A percentile compares a stretch with the other conserved stretches of the same genome.
These are phyloP conservation scores for Drosophila acutilabella DNA, from an alignment of 2,888 invertebrate species.

Conservation along the genomic window DNA sequence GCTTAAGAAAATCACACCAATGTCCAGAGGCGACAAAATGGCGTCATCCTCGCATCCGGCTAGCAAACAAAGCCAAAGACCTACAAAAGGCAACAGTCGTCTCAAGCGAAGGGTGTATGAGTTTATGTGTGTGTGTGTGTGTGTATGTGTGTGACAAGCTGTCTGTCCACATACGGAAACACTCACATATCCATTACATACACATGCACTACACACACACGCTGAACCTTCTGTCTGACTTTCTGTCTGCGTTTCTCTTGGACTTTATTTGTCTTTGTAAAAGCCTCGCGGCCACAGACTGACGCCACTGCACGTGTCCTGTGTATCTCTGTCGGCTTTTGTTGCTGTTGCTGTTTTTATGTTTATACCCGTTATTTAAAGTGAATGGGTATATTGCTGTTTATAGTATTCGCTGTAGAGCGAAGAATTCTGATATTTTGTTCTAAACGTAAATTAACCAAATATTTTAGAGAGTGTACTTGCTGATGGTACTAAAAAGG, in stretches of 20 bases:
- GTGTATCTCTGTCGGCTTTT: slow-evolving; percentile 29
- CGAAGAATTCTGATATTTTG: too few relatives aligned
- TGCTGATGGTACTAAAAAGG: too few relatives aligned
- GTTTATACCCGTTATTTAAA: neutral
- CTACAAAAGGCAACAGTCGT: slow-evolving; percentile 12
- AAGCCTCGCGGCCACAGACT: slow-evolving; percentile 54
- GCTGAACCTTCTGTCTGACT: slow-evolving; percentile 47
- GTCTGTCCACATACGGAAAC: slow-evolving; percentile 12
- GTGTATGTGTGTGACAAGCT: slow-evolving; percentile 6
- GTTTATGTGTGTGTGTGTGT: neutral
- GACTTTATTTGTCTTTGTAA: slow-evolving; percentile 51
- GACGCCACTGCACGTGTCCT: slow-evolving; percentile 61
- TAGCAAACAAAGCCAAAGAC: slow-evolving; percentile 40
- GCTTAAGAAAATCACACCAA: slow-evolving; percentile 28
- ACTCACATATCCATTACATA: neutral
- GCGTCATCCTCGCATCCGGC: slow-evolving; percentile 46
- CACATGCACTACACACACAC: slow-evolving; percentile 6
- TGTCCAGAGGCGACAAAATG: slow-evolving; percentile 55
- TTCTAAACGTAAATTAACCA: too few relatives aligned
- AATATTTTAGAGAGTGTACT: too few relatives aligned
- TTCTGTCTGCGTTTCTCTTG: slow-evolving; percentile 48
- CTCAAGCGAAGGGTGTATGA: neutral
- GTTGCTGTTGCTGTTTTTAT: neutral
- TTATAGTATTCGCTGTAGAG: too few relatives aligned
- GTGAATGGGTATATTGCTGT: too few relatives aligned